Base-by-base conservation (phyloP, 2,888 invertebrate genomes). In the Gymnocheta viridis region DNA sequence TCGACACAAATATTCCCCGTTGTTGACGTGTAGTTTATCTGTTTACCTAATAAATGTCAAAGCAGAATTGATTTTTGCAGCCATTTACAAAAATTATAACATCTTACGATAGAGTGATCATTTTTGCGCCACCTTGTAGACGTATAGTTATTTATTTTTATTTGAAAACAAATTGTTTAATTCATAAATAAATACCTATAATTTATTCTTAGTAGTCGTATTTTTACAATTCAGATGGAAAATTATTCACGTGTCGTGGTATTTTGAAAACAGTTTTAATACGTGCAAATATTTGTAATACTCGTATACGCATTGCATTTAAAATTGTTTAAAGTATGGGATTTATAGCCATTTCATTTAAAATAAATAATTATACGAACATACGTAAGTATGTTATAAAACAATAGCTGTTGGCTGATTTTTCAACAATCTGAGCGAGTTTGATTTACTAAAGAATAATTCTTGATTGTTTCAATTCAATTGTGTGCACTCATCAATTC, bases 201-300 rank as follows among this genome's bases (percentile, higher is more conserved):
- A n/a, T n/a, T n/a, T n/a, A n/a, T 38, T 4, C 29, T 58, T 44
- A 62, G 14, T 10, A 17, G 29, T 47, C 17, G 12, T 17, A 73
- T 4, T 56, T 32, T 41, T 67, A 58, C 22, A 70, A 76, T 9
- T 41, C 51, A 19, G 51, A 77, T 66, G 9, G 22, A 64, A 56
- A 64, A 76, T 56, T 32, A 41, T 66, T 73, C 82, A 74, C 82
- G 78, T 79, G 82, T 35, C 60, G 27, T 64, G 62, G 29, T 47
- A 73, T 54, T 66, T 73, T 82, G 29, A 44, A 73, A 79, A 56
- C 78, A 56, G 29, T 79, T 74, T 77, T 70, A 62, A 17, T 81
- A 84, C 83, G 83, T 84, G 81, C 22, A 81, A 72, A 84, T 67
- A 77, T 72, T 84, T 77, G 67, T 73, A 84, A 76, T 79, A 22